Percentiles rank a stretch among this genome's conserved stretches.
phyloP scores from a whole-genome alignment of 2,888 invertebrate genomes.

The Andrena hattorfiana region DNA sequence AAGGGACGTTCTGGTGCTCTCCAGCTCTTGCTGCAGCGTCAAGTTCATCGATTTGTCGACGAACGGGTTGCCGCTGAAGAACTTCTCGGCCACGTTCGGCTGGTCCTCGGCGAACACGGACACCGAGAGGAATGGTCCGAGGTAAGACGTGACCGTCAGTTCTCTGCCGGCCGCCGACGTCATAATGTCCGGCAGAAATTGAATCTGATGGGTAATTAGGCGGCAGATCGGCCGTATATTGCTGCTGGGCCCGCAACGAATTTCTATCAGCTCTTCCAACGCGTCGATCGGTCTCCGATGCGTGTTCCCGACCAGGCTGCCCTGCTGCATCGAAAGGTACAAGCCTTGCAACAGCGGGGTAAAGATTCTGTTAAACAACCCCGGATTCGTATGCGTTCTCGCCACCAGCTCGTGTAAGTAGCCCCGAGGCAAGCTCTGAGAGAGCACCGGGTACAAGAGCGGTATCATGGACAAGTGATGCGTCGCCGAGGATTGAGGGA shows the following conservation, averaged over 20 bases:
- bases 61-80: constrained; percentile 87
- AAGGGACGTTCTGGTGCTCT: constrained; percentile 91
- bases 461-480: constrained; percentile 86
- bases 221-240: constrained; percentile 92
- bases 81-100: constrained; percentile 93
- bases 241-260: constrained; percentile 89
- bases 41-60: constrained; percentile 89
- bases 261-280: constrained; percentile 92
- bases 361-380: constrained; percentile 88
- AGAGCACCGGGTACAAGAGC: constrained; percentile 89
- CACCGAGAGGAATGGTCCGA: constrained; percentile 96
- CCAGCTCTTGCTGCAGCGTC: constrained; percentile 92
- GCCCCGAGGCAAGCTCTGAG: constrained; percentile 90
- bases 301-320: constrained; percentile 89
- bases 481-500: constrained; percentile 73
- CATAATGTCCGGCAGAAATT: constrained; percentile 91
- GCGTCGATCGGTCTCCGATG: constrained; percentile 90
- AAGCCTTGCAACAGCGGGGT: constrained; percentile 90
- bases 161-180: constrained; percentile 94
- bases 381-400: constrained; percentile 88
- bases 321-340: constrained; percentile 89
- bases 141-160: constrained; percentile 92
- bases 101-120: constrained; percentile 98
- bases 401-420: constrained; percentile 90
- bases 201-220: constrained; percentile 88